Percentiles rank a stretch among this genome's conserved stretches.
phyloP scores from a whole-genome alignment of 1,140 invertebrate species.

The Hylaeus volcanicus region DNA sequence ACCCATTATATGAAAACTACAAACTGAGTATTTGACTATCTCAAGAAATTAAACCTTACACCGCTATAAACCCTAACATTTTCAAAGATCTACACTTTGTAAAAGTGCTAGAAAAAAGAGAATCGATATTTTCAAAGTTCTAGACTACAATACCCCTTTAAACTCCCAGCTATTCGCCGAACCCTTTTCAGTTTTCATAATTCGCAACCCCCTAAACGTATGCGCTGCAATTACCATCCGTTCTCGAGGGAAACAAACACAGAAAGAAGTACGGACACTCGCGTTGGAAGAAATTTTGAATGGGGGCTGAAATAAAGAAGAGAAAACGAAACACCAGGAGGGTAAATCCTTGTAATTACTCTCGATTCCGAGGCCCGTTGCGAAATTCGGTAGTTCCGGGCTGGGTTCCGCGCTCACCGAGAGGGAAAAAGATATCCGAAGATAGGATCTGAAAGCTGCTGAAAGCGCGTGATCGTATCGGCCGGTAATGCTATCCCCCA shows the following conservation, averaged over 20 bases:
- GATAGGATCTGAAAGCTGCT: slow-evolving; percentile 62
- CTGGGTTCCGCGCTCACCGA: slow-evolving; percentile 27
- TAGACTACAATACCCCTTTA: neutral
- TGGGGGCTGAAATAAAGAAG: neutral
- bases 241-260: neutral
- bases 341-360: slow-evolving; percentile 48
- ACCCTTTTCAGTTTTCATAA: neutral
- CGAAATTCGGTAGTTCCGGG: slow-evolving; percentile 47
- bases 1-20: too few relatives aligned
- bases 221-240: neutral
- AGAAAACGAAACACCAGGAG: neutral
- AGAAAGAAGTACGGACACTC: neutral
- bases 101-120: too few relatives aligned
- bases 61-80: too few relatives aligned
- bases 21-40: too few relatives aligned
- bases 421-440: slow-evolving; percentile 41
- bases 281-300: slow-evolving; percentile 9
- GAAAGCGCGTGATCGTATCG: slow-evolving; percentile 59
- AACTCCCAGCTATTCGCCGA: too few relatives aligned
- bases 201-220: neutral
- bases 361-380: slow-evolving; percentile 40
- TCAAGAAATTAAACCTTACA: too few relatives aligned
- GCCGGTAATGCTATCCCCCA: slow-evolving; percentile 64
- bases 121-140: too few relatives aligned
- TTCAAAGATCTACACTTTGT: too few relatives aligned